These are phyloP conservation scores for Colossoma macropomum DNA, from an alignment of 2,113 vertebrate species.

Conservation along the genomic window DNA sequence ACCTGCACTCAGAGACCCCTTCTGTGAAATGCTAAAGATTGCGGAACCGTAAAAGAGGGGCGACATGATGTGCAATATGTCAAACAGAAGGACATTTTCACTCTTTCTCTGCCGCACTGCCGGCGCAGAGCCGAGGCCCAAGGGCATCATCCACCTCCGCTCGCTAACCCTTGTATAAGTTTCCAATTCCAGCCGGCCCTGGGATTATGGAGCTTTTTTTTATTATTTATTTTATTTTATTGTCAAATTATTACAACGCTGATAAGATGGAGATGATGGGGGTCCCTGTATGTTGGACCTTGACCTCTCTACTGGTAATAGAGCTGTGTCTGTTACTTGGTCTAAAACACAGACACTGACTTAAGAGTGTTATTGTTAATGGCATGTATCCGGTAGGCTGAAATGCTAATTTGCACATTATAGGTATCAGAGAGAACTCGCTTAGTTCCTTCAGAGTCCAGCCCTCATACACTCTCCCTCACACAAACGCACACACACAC, in stretches of 20 bases:
- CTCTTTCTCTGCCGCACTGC: constrained; percentile 69
- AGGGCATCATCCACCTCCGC: constrained; percentile 85
- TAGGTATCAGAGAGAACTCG: constrained; percentile 2
- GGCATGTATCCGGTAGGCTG: neutral
- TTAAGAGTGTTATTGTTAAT: constrained; percentile 6
- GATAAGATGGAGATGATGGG: constrained; percentile 83
- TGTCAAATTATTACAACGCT: constrained; percentile 85
- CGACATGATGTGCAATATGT: constrained; percentile 75
- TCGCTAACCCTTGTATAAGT: constrained; percentile 88
- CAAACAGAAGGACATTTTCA: constrained; percentile 80
- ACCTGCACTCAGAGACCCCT: constrained; percentile 74
- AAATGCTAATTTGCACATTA: constrained; percentile 42
- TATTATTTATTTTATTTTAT: constrained; percentile 86
- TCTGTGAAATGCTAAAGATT: constrained; percentile 76
- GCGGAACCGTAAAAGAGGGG: constrained; percentile 71
- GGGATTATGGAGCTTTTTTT: constrained; percentile 86
- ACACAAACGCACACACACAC: constrained; percentile 32
- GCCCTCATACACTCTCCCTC: constrained; percentile 9
- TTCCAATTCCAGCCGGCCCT: constrained; percentile 86
- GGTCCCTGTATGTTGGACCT: constrained; percentile 73
- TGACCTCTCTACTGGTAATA: constrained; percentile 58
- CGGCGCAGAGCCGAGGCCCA: constrained; percentile 71
- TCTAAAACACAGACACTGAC: constrained; percentile 12
- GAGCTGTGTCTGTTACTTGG: constrained; percentile 50
- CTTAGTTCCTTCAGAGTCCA: neutral